Evolutionary conservation across 2,888 invertebrate genomes (phyloP), one percentile per base, ranked within the genome.

Genomic region (Tenthredo scrophulariae): DNA sequence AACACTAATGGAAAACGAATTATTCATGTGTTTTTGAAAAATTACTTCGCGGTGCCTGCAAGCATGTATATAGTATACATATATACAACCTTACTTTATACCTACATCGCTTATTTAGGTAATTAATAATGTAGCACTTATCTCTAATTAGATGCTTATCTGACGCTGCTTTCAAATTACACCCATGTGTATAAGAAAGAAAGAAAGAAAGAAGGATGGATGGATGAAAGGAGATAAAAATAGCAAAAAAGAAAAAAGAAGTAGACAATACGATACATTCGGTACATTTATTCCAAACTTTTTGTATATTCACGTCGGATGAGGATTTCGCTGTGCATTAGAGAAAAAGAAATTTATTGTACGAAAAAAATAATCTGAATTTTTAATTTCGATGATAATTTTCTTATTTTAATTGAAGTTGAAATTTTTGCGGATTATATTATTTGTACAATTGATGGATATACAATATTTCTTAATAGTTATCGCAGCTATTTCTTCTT

Each of bases 61-160:
- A 40, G 37, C 43, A 40, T 40, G 5, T 37, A 7, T 37, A 37
- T 37, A 37, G 37, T 37, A 37, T 37, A 37, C 7, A 4, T 33
- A 33, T 37, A 22, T 22, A 40, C 9, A 2, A 13, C 7, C 13
- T 29, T 74, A 22, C 33, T 37, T 72, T 13, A 72, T 13, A 72
- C 43, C 40, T 15, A 43, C 18, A 74, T 22, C 43, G 43, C 22
- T 43, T 40, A 22, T 58, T 6, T 58, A 58, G 67, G 72, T 74
- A 40, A 74, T 43, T 40, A 74, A 74, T 74, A 74, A 74, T 26
- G n/a, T 46, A 43, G 74, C 40, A 74, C 74, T 74, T 74, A 74
- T 74, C 74, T 74, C 43, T 74, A 74, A 74, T 74, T 43, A 74
- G 74, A 74, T 74, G 40, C 13, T 74, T 74, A 74, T 74, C 74